Percentiles rank a stretch among this genome's conserved stretches.
These are phyloP conservation scores for Microplitis demolitor DNA, from an alignment of 1,140 invertebrate genomes.

Conservation along the genomic window DNA sequence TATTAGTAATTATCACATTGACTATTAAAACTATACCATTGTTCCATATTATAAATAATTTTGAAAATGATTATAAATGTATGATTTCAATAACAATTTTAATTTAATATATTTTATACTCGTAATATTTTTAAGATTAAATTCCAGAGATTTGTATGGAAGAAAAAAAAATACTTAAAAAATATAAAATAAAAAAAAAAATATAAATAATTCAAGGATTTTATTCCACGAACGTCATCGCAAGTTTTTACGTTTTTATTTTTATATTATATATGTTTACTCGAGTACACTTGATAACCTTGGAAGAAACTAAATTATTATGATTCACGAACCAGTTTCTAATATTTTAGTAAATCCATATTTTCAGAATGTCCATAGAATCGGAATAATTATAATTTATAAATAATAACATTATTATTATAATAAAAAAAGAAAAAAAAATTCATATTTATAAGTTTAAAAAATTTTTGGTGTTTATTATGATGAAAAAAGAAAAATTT, in stretches of 20 bases:
- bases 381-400: neutral
- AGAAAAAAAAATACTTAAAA: neutral
- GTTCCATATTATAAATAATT: too few species aligned
- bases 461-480: neutral
- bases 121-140: too few species aligned
- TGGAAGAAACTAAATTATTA: neutral
- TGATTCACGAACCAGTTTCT: constrained; percentile 2
- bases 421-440: too few species aligned
- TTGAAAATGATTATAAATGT: too few species aligned
- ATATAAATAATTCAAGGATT: neutral
- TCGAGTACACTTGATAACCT: constrained; percentile 7
- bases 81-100: too few species aligned
- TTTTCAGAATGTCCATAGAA: neutral
- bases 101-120: too few species aligned
- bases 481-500: neutral
- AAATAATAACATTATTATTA: too few species aligned
- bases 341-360: neutral
- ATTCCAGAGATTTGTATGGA: too few species aligned
- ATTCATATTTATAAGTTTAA: too few species aligned
- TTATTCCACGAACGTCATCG: neutral
- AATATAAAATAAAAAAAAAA: neutral
- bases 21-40: too few species aligned
- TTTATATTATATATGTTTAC: constrained; percentile 6
- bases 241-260: neutral
- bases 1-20: too few species aligned